Evolutionary conservation across 30 jellyfish, hydroid and myxozoan genomes (phyloP), one percentile per base, ranked within the genome.

Genomic region (Aurelia aurita): DNA sequence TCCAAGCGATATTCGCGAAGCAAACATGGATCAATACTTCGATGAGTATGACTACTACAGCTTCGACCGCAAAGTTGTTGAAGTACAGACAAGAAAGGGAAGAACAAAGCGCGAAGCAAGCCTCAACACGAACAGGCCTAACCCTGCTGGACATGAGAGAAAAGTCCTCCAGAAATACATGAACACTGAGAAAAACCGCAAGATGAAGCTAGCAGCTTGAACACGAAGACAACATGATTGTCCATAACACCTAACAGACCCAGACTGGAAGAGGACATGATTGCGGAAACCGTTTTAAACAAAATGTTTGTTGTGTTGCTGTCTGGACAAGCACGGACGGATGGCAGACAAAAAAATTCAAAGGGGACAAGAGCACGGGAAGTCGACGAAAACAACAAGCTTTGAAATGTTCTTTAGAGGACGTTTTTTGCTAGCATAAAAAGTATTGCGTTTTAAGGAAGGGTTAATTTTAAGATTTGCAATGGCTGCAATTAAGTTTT

Each of bases 131-230:
- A 93, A 93, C 77, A 73, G 97, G 77, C 89, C 86, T 45, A 84
- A 45, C 71, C 98, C 98, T 3, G 81, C 91, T 49, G 98, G 98
- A 25, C 98, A 93, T 90, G 98, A 93, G 65, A 83, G 98, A 27
- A 93, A 93, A 61, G 96, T 93, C 47, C 83, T 69, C 19, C 90
- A 76, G 85, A 93, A 93, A 69, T 72, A 72, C 35, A 72, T 75
- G 68, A 93, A 93, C 94, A 66, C 94, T 49, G 98, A 93, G 81
- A 88, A 86, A 64, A 80, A 87, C 21, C 84, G 91, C n/a, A 81
- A 73, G 58, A 16, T 15, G 12, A 81, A 81, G 70, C 49, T 81
- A 58, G 70, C 58, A n/a, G 72, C 58, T 53, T 74, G 57, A 45
- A 14, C 83, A 51, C 15, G 34, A 22, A 22, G 73, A 16, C n/a